Base-by-base conservation (phyloP, 2,888 invertebrate species). In the Xanthorhoe designata region DNA sequence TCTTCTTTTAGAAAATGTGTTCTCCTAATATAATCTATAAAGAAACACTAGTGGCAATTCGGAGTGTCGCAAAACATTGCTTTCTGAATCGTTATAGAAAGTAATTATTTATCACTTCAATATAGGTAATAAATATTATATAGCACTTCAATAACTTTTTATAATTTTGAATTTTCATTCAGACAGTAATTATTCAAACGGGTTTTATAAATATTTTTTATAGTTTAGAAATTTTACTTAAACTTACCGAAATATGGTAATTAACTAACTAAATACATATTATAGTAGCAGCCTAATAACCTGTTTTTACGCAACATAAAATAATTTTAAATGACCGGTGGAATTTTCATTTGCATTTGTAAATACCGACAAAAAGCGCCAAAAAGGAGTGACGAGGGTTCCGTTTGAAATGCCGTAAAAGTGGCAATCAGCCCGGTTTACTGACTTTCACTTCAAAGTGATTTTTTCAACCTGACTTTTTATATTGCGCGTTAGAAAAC, bases 351-450 rank as follows among this genome's bases (percentile, higher is more conserved):
- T 86, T 84, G 78, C 84, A 86, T 85, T 83, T 79, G 76, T 84
- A 85, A 86, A 86, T 82, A 85, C 77, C 82, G 83, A 81, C 82
- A 84, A 82, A 85, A 84, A 83, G 75, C 75, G 76, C 77, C 80
- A 81, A 84, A 80, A 87, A 85, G 80, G 81, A 85, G 85, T 87
- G 89, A 88, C 86, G 86, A 87, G 88, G 87, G 86, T 87, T 78
- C 82, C 80, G 83, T 85, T 87, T 80, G 82, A 79, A 87, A 89
- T 80, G 78, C 86, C 85, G 88, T 88, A 82, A 88, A 88, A 88
- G 87, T 86, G 82, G 86, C 87, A 89, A 89, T 88, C 88, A 87
- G 84, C 84, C 83, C 82, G 81, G 83, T 82, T 85, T 85, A 83
- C 83, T 81, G 86, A 84, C 84, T 87, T 83, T 85, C 78, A 82